phyloP scores from a whole-genome alignment of 2,888 invertebrate genomes.

The Sesia bembeciformis region DNA sequence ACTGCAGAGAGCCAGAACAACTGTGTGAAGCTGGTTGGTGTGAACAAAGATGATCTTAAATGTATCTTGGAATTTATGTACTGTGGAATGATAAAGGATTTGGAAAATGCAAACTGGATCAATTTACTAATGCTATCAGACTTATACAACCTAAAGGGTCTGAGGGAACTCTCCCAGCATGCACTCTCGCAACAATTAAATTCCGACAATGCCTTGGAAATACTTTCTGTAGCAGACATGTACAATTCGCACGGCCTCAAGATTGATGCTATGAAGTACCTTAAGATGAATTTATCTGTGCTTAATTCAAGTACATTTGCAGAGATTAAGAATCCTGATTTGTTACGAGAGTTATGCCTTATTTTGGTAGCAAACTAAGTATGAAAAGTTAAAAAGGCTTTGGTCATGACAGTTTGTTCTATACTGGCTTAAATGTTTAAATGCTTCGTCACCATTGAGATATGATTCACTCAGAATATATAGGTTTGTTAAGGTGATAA shows the following conservation, averaged over 20 bases:
- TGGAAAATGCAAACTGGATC: slow-evolving; percentile 37
- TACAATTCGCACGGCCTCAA: slow-evolving; percentile 46
- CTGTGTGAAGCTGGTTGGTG: slow-evolving; percentile 47
- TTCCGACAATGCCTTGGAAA: slow-evolving; percentile 46
- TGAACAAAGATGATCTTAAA: slow-evolving; percentile 41
- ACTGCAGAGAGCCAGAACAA: slow-evolving; percentile 55
- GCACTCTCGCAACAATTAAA: slow-evolving; percentile 36
- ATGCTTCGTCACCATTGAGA: too few species aligned
- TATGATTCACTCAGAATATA: neutral
- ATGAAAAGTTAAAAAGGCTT: neutral
- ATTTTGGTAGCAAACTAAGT: slow-evolving; percentile 19
- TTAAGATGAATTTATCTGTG: slow-evolving; percentile 37
- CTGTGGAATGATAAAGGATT: slow-evolving; percentile 42
- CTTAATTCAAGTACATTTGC: slow-evolving; percentile 35
- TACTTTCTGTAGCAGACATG: slow-evolving; percentile 45
- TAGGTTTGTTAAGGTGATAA: neutral
- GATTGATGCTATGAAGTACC: slow-evolving; percentile 38
- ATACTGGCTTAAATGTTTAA: too few species aligned
- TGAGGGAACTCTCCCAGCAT: slow-evolving; percentile 40
- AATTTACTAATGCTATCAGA: slow-evolving; percentile 52
- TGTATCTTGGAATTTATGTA: slow-evolving; percentile 53
- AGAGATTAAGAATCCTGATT: slow-evolving; percentile 40
- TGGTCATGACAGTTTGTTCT: too few species aligned
- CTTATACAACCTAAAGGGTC: slow-evolving; percentile 43
- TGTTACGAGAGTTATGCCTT: slow-evolving; percentile 44